Percentiles rank a stretch among this genome's conserved stretches.
phyloP scores from a whole-genome alignment of 64 coral and sea anemone genomes.

The Porites australiensis region DNA sequence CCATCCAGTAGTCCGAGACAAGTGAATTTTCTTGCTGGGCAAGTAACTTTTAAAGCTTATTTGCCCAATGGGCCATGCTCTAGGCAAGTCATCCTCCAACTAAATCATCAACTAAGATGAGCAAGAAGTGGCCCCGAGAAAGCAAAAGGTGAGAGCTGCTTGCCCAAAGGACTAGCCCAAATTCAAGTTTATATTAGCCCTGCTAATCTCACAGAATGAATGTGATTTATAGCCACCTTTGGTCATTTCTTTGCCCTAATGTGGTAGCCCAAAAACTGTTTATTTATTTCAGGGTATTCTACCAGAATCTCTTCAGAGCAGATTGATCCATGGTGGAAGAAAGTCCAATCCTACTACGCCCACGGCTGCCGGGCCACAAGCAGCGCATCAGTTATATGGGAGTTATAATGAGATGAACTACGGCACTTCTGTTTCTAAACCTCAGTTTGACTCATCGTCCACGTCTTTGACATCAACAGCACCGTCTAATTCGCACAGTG shows the following conservation, averaged over 20 bases:
- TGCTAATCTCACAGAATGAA: too few species aligned
- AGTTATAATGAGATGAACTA: constrained; percentile 37
- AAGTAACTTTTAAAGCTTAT: too few species aligned
- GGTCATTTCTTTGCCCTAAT: neutral
- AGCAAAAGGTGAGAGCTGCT: too few species aligned
- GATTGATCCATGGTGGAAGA: constrained; percentile 38
- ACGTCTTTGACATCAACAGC: constrained; percentile 29
- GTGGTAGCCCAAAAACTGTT: neutral
- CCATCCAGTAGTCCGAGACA: too few species aligned
- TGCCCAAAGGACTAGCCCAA: too few species aligned
- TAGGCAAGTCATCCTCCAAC: too few species aligned
- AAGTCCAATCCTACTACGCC: constrained; percentile 88
- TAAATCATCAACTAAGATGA: too few species aligned
- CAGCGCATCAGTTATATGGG: constrained; percentile 64
- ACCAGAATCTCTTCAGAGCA: constrained; percentile 44
- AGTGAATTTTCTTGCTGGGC: too few species aligned
- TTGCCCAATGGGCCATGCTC: too few species aligned
- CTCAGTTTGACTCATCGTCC: constrained; percentile 41
- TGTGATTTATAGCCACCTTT: neutral
- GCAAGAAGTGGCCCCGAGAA: too few species aligned
- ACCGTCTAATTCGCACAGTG: constrained; percentile 13
- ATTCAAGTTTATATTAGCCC: too few species aligned
- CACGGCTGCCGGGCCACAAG: constrained; percentile 51
- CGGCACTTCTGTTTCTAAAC: constrained; percentile 19
- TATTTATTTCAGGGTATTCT: constrained; percentile 62